Base-by-base conservation (phyloP, 2,113 vertebrate genomes). In the Entosphenus tridentatus region DNA sequence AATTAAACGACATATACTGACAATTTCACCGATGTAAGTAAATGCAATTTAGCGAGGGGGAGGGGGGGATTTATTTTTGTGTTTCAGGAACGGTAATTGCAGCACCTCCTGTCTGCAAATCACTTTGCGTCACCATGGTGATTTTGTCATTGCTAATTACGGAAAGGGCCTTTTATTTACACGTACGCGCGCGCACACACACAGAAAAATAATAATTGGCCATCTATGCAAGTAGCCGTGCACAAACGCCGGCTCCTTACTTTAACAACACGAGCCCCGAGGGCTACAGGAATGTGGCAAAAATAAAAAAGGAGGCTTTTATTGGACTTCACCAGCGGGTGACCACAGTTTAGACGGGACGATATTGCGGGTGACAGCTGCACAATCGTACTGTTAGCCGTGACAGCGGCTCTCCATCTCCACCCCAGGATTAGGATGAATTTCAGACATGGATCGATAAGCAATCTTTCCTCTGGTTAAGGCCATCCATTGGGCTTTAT, bases 401-500 rank as follows among this genome's bases (percentile, higher is more conserved):
- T 65, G 62, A 65, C 62, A 65, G 62, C 62, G 8, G 21, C 62
- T 16, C n/a, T 65, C 62, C 62, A 65, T 65, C 62, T 65, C 62
- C n/a, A n/a, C 62, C 62, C 21, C 21, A 21, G 62, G 21, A 21
- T 65, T 21, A 21, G 62, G 21, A 16, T n/a, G 21, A 65, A 16
- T 65, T 11, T 65, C n/a, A 65, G 21, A 65, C 62, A 21, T 21
- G 21, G 62, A 21, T 65, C 62, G 62, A 65, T 65, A 65, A 65
- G 62, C 62, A 65, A 65, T 65, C 62, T 65, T 65, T 65, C 62
- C 62, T 65, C 62, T 65, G 39, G 62, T 65, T 65, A 65, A 65
- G 62, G 62, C 62, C 62, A 16, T 65, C 62, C 10, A 39, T 39
- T 39, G 39, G 62, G 62, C 62, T 65, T 65, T 65, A 65, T 65